phyloP scores from a whole-genome alignment of 2,113 vertebrate species.

The Sitta europaea region DNA sequence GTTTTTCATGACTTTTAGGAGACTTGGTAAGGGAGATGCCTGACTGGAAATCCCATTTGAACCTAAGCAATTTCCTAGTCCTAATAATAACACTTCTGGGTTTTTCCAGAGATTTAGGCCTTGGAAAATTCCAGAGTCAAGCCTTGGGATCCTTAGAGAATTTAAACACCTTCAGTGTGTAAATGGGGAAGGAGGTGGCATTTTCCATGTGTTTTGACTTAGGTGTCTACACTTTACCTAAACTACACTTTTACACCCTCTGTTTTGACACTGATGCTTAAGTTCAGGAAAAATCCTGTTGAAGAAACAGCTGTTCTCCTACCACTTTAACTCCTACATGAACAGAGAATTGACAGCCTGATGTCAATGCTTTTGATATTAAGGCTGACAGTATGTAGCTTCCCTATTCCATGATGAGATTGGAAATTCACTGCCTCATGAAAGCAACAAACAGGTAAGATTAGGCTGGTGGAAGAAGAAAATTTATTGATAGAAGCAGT shows the following conservation, averaged over 20 bases:
- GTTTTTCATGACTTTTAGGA: background rate
- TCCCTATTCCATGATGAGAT: background rate
- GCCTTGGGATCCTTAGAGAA: background rate
- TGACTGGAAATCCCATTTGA: background rate
- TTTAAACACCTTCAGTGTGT: background rate
- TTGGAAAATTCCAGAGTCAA: background rate
- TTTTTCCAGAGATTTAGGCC: background rate
- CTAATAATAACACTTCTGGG: background rate
- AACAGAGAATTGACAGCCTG: background rate
- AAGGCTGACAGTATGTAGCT: background rate
- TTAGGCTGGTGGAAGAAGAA: background rate
- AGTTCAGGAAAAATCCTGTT: background rate
- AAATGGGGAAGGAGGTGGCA: background rate
- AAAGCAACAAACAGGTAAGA: background rate
- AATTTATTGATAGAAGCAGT: background rate
- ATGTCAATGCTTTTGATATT: background rate
- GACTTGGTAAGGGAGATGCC: background rate
- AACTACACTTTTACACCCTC: background rate
- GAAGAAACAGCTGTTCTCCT: background rate
- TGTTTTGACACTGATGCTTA: background rate
- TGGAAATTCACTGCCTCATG: background rate
- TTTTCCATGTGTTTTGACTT: background rate
- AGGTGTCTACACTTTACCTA: background rate
- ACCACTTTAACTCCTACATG: background rate
- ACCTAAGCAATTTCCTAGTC: background rate